Base-by-base conservation (phyloP, 1,140 invertebrate genomes). In the Papilio polyxenes region DNA sequence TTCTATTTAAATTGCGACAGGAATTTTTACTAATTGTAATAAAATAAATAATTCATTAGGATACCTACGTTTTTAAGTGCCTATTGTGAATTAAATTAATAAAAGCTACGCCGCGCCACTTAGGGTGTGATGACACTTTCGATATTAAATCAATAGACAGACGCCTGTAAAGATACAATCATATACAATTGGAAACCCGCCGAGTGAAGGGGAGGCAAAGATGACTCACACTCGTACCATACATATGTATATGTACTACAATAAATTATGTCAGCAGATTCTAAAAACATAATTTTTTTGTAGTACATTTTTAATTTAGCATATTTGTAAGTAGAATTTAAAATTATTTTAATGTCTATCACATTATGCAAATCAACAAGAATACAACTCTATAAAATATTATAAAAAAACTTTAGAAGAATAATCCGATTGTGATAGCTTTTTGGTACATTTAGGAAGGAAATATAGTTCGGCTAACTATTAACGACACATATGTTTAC, bases 131-230 rank as follows among this genome's bases (percentile, higher is more conserved):
- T 72, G 31, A 72, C 65, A 72, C 31, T 72, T 37, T 72, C 65
- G 65, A 72, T 31, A 40, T 72, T 72, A 72, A 72, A 72, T 72
- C 65, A 37, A 72, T 72, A 72, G 23, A 6, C 65, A 72, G 65
- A 31, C 65, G 65, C 65, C 65, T 69, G 65, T 72, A 72, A 65
- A 65, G 65, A 72, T 72, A 72, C 65, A 72, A 72, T 72, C 65
- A 72, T 72, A 37, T 72, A 72, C 65, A 72, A 72, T 72, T 72
- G 65, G 65, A 37, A 40, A 37, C 31, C 65, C 65, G 65, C 65
- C 31, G 65, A 72, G 65, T 31, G 65, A n/a, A 72, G 75, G 75
- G 75, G 75, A 10, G 20, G 23, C 75, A 56, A 49, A 49, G 75
- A 53, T 77, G 44, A 77, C 44, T 77, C 75, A 77, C 48, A 17